Percentiles rank a stretch among this genome's conserved stretches.
phyloP scores from a whole-genome alignment of 2,797 vertebrate species.

The Dicrostonyx torquatus region DNA sequence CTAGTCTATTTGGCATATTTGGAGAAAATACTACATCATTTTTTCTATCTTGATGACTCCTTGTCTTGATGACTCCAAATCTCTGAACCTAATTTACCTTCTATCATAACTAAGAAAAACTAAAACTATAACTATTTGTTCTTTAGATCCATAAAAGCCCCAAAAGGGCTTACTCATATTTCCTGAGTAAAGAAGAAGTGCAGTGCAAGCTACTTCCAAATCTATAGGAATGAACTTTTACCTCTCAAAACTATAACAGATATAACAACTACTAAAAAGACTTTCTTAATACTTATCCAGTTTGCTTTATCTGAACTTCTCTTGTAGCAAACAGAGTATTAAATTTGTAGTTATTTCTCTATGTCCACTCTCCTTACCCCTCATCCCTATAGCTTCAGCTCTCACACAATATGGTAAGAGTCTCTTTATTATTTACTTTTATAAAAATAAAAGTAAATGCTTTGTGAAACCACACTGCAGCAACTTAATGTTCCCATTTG shows the following conservation, averaged over 20 bases:
- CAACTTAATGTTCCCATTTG: not conserved
- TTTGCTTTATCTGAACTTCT: not conserved
- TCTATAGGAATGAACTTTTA: not conserved
- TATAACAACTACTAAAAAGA: not conserved
- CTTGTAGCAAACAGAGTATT: conserved; percentile 15
- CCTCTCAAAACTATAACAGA: not conserved
- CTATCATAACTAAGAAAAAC: too few species aligned
- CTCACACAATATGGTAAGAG: not conserved
- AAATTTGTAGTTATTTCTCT: not conserved
- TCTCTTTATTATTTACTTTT: not conserved
- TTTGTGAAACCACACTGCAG: not conserved
- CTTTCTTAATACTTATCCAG: not conserved
- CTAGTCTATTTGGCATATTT: too few species aligned
- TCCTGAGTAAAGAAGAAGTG: too few species aligned
- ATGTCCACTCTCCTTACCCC: not conserved
- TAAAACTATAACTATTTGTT: too few species aligned
- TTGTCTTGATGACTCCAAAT: too few species aligned
- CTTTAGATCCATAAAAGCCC: too few species aligned
- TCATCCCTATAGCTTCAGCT: not conserved
- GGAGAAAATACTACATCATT: too few species aligned
- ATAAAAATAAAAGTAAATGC: conserved; percentile 32
- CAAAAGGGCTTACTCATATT: too few species aligned
- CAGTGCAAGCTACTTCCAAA: too few species aligned
- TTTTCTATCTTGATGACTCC: too few species aligned
- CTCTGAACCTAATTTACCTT: too few species aligned